A percentile compares a stretch with the other conserved stretches of the same genome.
phyloP scores from a whole-genome alignment of 2,888 invertebrate species.

The Lasioglossum villosulum region DNA sequence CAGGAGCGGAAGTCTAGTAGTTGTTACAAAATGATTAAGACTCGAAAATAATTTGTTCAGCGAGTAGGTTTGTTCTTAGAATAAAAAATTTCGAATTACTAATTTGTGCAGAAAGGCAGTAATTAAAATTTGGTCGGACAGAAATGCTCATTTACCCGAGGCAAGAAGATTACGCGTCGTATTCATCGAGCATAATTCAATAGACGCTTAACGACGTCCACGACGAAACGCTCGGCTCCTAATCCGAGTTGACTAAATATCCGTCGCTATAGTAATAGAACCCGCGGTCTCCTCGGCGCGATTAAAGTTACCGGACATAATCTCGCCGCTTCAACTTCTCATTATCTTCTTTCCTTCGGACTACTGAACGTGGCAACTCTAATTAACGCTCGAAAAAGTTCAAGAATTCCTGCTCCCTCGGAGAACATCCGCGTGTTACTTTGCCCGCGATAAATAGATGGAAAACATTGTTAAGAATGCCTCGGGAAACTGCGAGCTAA shows the following conservation, averaged over 20 bases:
- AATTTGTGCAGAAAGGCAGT: neutral
- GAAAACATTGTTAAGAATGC: conserved; percentile 27
- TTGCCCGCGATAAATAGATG: conserved; percentile 19
- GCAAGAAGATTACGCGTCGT: conserved; percentile 26
- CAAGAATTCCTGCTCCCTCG: conserved; percentile 24
- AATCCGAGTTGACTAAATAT: conserved; percentile 69
- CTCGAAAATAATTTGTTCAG: too few species aligned
- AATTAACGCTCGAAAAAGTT: conserved; percentile 50
- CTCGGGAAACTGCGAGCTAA: neutral
- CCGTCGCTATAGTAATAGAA: conserved; percentile 66
- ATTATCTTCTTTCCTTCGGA: conserved; percentile 51
- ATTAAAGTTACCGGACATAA: conserved; percentile 61
- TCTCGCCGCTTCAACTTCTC: conserved; percentile 51
- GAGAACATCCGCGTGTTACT: conserved; percentile 20
- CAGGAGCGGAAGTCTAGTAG: too few species aligned
- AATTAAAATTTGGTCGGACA: conserved; percentile 30
- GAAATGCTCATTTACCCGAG: neutral
- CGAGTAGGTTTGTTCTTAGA: too few species aligned
- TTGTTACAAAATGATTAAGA: too few species aligned
- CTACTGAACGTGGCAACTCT: conserved; percentile 42
- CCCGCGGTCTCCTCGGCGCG: conserved; percentile 52
- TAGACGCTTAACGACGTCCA: conserved; percentile 61
- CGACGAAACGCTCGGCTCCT: conserved; percentile 63
- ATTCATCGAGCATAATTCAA: conserved; percentile 53
- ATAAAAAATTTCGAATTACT: neutral